Evolutionary conservation across 1,140 invertebrate species (phyloP).

Genomic region (Aplysia californica): DNA sequence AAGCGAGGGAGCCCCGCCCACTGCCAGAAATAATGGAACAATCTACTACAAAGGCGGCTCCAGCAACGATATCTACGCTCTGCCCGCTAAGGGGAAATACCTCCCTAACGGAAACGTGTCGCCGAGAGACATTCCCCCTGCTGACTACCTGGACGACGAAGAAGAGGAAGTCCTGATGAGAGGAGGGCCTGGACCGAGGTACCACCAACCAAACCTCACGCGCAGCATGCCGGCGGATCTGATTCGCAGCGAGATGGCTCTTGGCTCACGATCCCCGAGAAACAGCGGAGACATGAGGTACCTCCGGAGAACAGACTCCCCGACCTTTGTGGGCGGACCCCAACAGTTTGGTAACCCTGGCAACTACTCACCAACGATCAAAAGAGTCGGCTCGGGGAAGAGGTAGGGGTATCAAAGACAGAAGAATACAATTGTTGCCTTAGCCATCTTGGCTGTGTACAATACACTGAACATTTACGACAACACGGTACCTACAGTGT

Average conservation of each 20-base stretch:
- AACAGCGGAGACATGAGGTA: not conserved
- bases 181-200: not conserved
- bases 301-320: not conserved
- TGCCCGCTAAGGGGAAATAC: not conserved
- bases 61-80: conserved; percentile 6
- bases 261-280: not conserved
- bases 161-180: not conserved
- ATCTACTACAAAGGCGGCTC: not conserved
- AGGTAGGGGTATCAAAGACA: no score
- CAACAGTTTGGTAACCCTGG: no score
- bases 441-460: no score
- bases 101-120: not conserved
- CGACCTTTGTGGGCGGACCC: no score
- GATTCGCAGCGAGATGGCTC: conserved; percentile 33
- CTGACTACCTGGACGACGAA: conserved; percentile 45
- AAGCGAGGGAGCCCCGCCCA: not conserved
- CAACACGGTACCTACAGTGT: no score
- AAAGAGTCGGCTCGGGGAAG: no score
- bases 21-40: not conserved
- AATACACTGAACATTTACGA: no score
- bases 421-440: no score
- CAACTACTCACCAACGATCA: no score
- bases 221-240: conserved; percentile 37
- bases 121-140: conserved; percentile 27
- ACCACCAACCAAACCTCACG: conserved; percentile 23